These are phyloP conservation scores for Trichogramma dendrolimi DNA, from an alignment of 2,888 invertebrate species.

Conservation along the genomic window DNA sequence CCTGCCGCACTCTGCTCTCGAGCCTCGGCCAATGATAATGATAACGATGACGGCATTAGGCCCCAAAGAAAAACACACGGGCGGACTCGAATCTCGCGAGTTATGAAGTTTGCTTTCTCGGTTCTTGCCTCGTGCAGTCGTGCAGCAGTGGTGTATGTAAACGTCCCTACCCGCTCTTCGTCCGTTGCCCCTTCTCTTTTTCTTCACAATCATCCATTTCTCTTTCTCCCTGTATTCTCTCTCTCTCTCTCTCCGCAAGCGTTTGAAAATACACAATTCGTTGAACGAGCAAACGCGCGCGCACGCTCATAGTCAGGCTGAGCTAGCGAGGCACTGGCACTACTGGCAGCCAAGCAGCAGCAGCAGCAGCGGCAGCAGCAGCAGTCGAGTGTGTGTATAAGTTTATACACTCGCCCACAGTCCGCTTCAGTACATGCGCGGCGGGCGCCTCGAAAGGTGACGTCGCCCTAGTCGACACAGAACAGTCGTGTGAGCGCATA, in stretches of 20 bases:
- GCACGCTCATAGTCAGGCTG: background rate
- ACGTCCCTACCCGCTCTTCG: too few species aligned
- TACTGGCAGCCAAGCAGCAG: background rate
- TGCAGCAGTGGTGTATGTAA: too few species aligned
- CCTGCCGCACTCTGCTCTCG: too few species aligned
- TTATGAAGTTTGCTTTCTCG: too few species aligned
- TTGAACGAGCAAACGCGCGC: too few species aligned
- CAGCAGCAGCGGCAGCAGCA: background rate
- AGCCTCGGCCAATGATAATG: too few species aligned
- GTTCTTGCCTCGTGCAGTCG: too few species aligned
- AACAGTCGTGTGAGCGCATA: background rate
- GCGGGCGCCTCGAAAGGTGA: background rate
- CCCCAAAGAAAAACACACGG: too few species aligned
- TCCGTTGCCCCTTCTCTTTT: too few species aligned
- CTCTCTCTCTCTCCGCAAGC: background rate
- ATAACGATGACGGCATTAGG: too few species aligned
- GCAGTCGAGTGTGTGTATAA: background rate
- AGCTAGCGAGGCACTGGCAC: background rate
- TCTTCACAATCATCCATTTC: too few species aligned
- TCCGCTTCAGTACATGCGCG: constrained; percentile 3
- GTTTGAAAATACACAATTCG: background rate
- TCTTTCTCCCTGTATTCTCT: background rate
- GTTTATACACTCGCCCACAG: background rate
- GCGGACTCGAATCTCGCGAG: too few species aligned
- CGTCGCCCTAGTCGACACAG: constrained; percentile 10